Conservation (phyloP, 2,888 invertebrate species). For the Xylota segnis region DNA sequence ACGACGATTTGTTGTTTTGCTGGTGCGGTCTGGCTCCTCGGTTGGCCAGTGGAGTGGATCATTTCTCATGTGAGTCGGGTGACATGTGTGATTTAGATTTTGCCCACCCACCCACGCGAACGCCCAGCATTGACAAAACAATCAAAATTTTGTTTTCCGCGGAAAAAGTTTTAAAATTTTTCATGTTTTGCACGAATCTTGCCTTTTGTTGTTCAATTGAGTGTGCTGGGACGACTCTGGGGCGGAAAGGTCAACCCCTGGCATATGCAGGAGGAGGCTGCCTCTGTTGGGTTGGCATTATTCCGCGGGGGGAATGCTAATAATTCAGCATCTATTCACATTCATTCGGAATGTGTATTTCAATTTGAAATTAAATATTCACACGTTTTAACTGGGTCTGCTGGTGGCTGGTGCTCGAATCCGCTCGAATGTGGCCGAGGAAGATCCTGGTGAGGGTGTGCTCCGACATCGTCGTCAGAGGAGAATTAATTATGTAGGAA, state of each 20-base stretch:
- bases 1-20: conserved; percentile 13
- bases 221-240: conserved; percentile 24
- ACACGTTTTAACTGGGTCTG: conserved; percentile 49
- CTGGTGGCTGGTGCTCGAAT: conserved; percentile 2
- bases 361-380: conserved; percentile 66
- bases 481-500: conserved; percentile 71
- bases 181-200: conserved; percentile 8
- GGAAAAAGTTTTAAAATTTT: conserved; percentile 24
- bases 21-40: conserved; percentile 21
- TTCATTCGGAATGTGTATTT: conserved; percentile 64
- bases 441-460: conserved; percentile 24
- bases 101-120: conserved; percentile 8
- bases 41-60: conserved; percentile 7
- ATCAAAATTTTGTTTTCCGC: conserved; percentile 22
- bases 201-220: conserved; percentile 44
- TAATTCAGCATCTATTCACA: conserved; percentile 62
- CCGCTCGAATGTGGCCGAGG: background rate
- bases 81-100: conserved; percentile 53
- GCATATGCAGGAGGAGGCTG: background rate
- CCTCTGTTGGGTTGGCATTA: background rate
- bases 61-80: conserved; percentile 41
- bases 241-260: conserved; percentile 52
- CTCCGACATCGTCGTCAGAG: conserved; percentile 1
- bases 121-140: conserved; percentile 22
- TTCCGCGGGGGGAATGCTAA: conserved; percentile 35